phyloP scores from a whole-genome alignment of 2,113 vertebrate genomes.

The Scatophagus argus region DNA sequence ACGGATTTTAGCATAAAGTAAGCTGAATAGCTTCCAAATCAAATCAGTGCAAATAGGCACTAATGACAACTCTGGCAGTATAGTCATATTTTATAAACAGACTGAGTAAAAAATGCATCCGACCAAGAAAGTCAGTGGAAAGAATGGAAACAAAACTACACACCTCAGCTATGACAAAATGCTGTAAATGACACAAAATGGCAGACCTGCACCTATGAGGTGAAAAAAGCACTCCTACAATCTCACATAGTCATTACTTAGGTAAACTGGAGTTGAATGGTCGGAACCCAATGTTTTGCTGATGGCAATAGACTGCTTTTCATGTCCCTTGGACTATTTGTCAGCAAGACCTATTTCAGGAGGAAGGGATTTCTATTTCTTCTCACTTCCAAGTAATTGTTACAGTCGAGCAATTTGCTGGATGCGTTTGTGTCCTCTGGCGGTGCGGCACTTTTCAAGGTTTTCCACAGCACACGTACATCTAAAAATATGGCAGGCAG shows the following conservation, averaged over 20 bases:
- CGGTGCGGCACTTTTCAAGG: slow-evolving; percentile 43
- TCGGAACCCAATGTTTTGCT: slow-evolving; percentile 55
- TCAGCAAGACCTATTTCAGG: slow-evolving; percentile 69
- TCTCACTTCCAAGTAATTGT: slow-evolving; percentile 68
- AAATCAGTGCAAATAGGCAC: not conserved
- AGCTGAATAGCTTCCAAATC: not conserved
- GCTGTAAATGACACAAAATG: slow-evolving; percentile 12
- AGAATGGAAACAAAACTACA: slow-evolving; percentile 7
- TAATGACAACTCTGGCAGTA: slow-evolving; percentile 11
- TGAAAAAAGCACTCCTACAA: slow-evolving; percentile 17
- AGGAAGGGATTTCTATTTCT: slow-evolving; percentile 58
- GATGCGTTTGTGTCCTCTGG: slow-evolving; percentile 66
- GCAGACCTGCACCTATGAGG: slow-evolving; percentile 2
- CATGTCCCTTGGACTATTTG: slow-evolving; percentile 55
- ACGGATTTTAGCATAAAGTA: slow-evolving; percentile 38
- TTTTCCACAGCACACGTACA: slow-evolving; percentile 35
- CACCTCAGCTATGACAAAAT: not conserved
- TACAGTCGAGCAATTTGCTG: slow-evolving; percentile 62
- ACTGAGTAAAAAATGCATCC: not conserved
- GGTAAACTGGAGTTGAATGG: slow-evolving; percentile 45
- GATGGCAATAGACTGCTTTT: slow-evolving; percentile 58
- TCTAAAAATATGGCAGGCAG: slow-evolving; percentile 47
- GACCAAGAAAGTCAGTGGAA: not conserved
- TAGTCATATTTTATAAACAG: not conserved
- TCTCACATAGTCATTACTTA: slow-evolving; percentile 18